A percentile compares a stretch with the other conserved stretches of the same genome.
Conservation (phyloP, 2,888 invertebrate species). For the Drosophila planitibia region DNA sequence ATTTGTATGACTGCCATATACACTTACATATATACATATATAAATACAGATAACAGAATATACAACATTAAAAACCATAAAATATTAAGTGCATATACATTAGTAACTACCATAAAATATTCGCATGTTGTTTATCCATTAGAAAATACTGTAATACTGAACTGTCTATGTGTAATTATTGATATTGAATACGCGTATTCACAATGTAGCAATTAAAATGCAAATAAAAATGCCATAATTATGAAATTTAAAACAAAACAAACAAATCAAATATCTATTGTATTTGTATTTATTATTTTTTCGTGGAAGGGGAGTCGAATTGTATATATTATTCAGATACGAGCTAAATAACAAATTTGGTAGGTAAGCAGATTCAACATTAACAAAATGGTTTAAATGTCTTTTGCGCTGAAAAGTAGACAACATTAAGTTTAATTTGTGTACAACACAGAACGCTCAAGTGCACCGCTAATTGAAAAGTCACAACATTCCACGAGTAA, state of each 20-base stretch:
- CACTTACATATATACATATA: conserved; percentile 23
- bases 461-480: conserved; percentile 62
- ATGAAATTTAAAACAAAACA: conserved; percentile 68
- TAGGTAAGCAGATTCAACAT: background rate
- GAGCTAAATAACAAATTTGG: background rate
- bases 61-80: conserved; percentile 43
- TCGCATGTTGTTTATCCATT: conserved; percentile 71
- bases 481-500: conserved; percentile 41
- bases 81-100: conserved; percentile 56
- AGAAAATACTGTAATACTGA: conserved; percentile 47
- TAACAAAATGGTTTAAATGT: background rate
- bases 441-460: conserved; percentile 2
- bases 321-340: background rate
- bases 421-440: conserved; percentile 25
- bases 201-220: conserved; percentile 77
- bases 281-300: background rate
- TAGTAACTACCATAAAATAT: conserved; percentile 31
- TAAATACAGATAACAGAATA: conserved; percentile 10
- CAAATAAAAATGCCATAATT: conserved; percentile 81
- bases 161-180: conserved; percentile 79
- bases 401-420: conserved; percentile 21
- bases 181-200: conserved; percentile 75
- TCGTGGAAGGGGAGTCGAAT: background rate
- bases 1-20: conserved; percentile 42
- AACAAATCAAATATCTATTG: conserved; percentile 1